Conservation (phyloP, 1,140 invertebrate species). For the Drusus annulatus region DNA sequence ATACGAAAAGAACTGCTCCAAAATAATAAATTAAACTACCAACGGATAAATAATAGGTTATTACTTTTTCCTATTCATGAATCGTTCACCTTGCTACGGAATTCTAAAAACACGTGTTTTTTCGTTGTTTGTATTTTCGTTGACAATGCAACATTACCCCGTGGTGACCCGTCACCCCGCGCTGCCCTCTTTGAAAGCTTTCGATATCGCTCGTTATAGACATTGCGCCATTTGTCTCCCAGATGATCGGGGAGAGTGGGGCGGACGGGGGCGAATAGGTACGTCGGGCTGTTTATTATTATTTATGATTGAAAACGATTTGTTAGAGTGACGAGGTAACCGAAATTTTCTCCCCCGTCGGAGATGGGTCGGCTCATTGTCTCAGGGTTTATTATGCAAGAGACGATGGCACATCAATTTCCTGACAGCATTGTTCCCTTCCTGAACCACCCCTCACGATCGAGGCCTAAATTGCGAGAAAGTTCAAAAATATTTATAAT, state of each 20-base stretch:
- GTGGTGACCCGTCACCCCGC: slow-evolving; percentile 12
- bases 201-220: slow-evolving; percentile 30
- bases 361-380: slow-evolving; percentile 36
- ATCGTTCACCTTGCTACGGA: no score
- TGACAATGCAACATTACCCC: neutral
- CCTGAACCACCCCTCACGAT: neutral
- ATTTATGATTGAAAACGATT: slow-evolving; percentile 48
- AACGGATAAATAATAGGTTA: neutral
- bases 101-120: no score
- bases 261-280: neutral
- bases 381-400: slow-evolving; percentile 42
- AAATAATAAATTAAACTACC: neutral
- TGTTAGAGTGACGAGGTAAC: slow-evolving; percentile 36
- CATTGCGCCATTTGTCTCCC: slow-evolving; percentile 16
- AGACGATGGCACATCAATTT: slow-evolving; percentile 38
- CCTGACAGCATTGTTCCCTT: slow-evolving; percentile 35
- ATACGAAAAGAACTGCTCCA: no score
- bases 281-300: slow-evolving; percentile 37
- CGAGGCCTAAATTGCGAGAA: neutral
- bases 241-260: slow-evolving; percentile 8
- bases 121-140: neutral
- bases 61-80: no score
- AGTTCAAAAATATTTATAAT: no score
- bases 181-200: slow-evolving; percentile 18
- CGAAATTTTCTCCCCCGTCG: slow-evolving; percentile 17